Base-by-base conservation (phyloP, 2,113 vertebrate genomes). In the Tupaia tana region DNA sequence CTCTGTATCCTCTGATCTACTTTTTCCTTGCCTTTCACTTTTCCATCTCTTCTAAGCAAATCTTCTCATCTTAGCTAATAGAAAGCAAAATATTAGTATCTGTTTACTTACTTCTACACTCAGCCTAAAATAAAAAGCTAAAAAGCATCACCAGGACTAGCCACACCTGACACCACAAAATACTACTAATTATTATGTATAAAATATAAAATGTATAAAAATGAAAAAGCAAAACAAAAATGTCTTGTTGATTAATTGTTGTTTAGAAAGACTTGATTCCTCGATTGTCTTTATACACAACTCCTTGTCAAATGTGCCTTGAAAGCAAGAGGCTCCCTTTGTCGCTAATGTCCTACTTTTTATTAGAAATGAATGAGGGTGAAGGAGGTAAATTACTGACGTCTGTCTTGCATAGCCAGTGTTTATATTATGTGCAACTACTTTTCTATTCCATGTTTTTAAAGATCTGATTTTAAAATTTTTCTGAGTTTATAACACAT, bases 201-300 rank as follows among this genome's bases (percentile, higher is more conserved):
- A 90, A 71, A 93, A 87, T 43, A 43, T 43, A 43, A 43, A 84
- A 90, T 67, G 16, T n/a, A 70, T 64, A 90, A 71, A 93, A 87
- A 92, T 71, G 24, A 85, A 67, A 69, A 91, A 58, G 52, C 16
- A 80, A n/a, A 82, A 16, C 6, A 19, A 52, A 85, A 91, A 56
- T 63, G 58, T 3, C 29, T 59, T 13, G 19, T 52, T 43, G 16
- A 3, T 25, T 74, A 82, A 61, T 2, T 6, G 16, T 14, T 67
- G 9, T 64, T 78, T 63, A 56, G 2, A 14, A 80, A 54, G 13
- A 22, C 63, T 59, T 82, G 14, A n/a, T 0, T 64, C 25, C 19
- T 86, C 14, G 6, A 81, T 4, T 12, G 13, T 52, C 8, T 81
- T 11, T 61, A 19, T 73, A 71, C 27, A 75, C 7, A 24, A 3